Evolutionary conservation across 2,797 vertebrate species (phyloP).

Genomic region (Siniperca undulata): DNA sequence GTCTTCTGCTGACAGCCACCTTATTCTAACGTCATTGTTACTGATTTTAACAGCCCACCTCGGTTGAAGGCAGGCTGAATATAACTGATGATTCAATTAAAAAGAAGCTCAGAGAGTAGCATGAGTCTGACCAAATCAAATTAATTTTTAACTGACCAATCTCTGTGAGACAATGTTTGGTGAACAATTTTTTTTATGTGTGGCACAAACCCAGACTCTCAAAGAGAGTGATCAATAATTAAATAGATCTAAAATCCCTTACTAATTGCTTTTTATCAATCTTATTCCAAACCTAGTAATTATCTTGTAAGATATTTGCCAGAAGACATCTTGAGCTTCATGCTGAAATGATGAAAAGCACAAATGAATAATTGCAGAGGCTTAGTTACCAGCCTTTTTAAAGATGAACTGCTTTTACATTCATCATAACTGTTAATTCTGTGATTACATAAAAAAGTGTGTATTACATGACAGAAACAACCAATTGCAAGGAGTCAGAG

Average conservation of each 20-base stretch:
- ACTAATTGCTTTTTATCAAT: constrained; percentile 67
- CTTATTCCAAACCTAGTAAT: constrained; percentile 52
- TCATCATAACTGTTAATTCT: not conserved
- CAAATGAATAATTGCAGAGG: constrained; percentile 28
- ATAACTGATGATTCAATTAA: constrained; percentile 51
- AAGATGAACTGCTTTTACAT: not conserved
- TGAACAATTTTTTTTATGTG: constrained; percentile 24
- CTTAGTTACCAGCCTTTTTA: constrained; percentile 12
- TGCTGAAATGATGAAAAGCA: constrained; percentile 36
- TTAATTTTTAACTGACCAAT: constrained; percentile 22
- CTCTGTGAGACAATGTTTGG: constrained; percentile 34
- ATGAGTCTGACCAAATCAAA: constrained; percentile 36
- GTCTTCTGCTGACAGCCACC: constrained; percentile 19
- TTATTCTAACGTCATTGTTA: constrained; percentile 27
- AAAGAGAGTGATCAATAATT: constrained; percentile 55
- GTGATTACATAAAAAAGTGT: not conserved
- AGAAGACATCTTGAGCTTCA: constrained; percentile 25
- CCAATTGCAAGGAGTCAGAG: not conserved
- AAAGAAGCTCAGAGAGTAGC: constrained; percentile 7
- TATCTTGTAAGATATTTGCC: constrained; percentile 49
- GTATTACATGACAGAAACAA: not conserved
- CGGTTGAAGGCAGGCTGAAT: not conserved
- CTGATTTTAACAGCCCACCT: constrained; percentile 9
- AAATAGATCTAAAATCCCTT: constrained; percentile 51
- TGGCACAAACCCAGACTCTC: constrained; percentile 33